Evolutionary conservation across 2,797 vertebrate genomes (phyloP), one percentile per base, ranked within the genome.

Genomic region (Apodemus agrarius): DNA sequence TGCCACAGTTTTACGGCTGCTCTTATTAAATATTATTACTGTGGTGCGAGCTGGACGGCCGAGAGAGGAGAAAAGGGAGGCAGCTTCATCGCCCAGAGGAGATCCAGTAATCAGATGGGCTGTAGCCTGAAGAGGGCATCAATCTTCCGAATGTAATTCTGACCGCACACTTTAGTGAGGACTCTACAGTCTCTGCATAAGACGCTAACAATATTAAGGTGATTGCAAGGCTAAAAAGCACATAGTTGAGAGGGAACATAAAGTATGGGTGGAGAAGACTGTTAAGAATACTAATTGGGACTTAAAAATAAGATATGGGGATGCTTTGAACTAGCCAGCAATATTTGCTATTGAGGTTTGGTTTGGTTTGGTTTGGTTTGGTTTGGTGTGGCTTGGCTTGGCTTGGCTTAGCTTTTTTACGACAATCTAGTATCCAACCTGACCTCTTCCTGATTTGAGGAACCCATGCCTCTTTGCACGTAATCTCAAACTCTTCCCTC

Each of bases 21-120:
- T 96, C 90, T 97, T 98, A 98, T 97, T 97, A 98, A 97, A 96
- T 91, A 97, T 97, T 97, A 97, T 98, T 91, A 96, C 96, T 90
- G 86, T 84, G 94, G 94, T 93, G 91, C 89, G 95, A 93, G 95
- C 96, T 94, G 96, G 97, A 97, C 40, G 65, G 92, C 82, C 17
- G 79, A 86, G 80, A 96, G 96, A 97, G 94, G 95, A 97, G 96
- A 96, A 91, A 94, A 96, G 87, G 72, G 92, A 96, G 95, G 93
- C 93, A 91, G 95, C 97, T 85, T 88, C 97, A 94, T 93, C 97
- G 98, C 96, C 97, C 96, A 97, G 94, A 97, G 96, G 96, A 98
- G 95, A 96, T 93, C 90, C 91, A 65, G 97, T 89, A 94, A 98
- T 98, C 97, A 97, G 96, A 97, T 95, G 96, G 89, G 89, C 96